These are phyloP conservation scores for Grus americana DNA, from an alignment of 2,113 vertebrate species.

Conservation along the genomic window DNA sequence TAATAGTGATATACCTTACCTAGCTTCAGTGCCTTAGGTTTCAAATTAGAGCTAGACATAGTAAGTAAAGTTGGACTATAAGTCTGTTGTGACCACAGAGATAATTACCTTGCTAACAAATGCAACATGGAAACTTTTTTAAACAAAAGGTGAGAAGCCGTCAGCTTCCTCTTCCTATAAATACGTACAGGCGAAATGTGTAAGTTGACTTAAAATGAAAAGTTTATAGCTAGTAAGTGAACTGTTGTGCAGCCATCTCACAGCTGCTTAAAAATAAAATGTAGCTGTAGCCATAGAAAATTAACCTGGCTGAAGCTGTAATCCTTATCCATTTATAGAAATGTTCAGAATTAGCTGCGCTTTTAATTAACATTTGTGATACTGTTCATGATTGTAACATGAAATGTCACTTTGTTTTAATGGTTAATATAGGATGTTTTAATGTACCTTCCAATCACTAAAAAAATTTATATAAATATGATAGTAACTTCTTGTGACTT, in stretches of 20 bases:
- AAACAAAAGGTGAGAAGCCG: constrained; percentile 9
- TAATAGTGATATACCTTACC: background rate
- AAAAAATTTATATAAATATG: background rate
- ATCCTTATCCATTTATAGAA: background rate
- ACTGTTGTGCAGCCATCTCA: background rate
- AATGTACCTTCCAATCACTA: background rate
- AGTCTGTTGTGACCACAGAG: background rate
- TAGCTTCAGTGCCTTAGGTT: background rate
- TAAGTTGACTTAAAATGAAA: background rate
- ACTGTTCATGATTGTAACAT: background rate
- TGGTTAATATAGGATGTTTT: background rate
- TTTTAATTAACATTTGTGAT: background rate
- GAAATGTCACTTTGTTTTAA: background rate
- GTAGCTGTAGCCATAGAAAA: background rate
- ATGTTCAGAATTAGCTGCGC: background rate
- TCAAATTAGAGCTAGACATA: background rate
- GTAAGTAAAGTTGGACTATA: background rate
- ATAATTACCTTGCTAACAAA: background rate
- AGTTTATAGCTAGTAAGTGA: background rate
- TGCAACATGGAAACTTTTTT: background rate
- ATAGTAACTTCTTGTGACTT: background rate
- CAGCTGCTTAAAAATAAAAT: background rate
- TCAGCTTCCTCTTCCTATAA: constrained; percentile 20
- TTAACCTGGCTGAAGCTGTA: background rate
- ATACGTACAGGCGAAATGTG: background rate